These are phyloP conservation scores for Danio jaintianensis DNA, from an alignment of 2,797 vertebrate genomes.

Conservation along the genomic window DNA sequence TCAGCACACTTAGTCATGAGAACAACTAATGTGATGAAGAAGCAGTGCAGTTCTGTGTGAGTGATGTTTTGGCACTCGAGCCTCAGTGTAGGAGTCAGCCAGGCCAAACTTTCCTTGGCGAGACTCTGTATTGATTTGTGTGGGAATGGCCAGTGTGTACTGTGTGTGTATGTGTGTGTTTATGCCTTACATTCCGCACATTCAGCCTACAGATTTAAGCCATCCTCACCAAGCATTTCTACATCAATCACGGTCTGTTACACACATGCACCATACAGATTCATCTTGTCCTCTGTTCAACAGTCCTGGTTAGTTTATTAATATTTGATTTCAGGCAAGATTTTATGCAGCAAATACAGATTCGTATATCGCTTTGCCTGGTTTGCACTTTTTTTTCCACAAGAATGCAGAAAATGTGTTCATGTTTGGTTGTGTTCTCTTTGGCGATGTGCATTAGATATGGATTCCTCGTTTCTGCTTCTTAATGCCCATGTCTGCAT, in stretches of 20 bases:
- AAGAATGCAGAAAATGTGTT: conserved; percentile 19
- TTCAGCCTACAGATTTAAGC: conserved; percentile 44
- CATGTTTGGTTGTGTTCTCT: conserved; percentile 37
- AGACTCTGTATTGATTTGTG: conserved; percentile 64
- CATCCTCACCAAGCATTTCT: conserved; percentile 35
- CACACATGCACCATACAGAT: conserved; percentile 18
- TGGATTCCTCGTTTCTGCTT: conserved; percentile 77
- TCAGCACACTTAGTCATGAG: not conserved
- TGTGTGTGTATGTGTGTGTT: conserved; percentile 39
- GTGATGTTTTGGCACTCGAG: conserved; percentile 39
- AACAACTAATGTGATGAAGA: conserved; percentile 12
- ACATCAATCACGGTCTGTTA: conserved; percentile 47
- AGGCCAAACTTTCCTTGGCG: conserved; percentile 56
- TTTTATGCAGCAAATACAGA: conserved; percentile 28
- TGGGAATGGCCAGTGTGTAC: conserved; percentile 57
- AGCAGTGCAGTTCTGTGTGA: conserved; percentile 32
- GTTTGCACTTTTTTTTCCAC: not conserved
- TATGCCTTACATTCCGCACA: conserved; percentile 37
- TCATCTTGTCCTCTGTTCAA: conserved; percentile 12
- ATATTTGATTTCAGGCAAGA: conserved; percentile 27
- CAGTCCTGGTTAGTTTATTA: conserved; percentile 24
- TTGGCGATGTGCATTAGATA: conserved; percentile 69
- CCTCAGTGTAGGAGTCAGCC: conserved; percentile 52
- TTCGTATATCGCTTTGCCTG: not conserved
- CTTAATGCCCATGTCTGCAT: conserved; percentile 72